Evolutionary conservation across 2,888 invertebrate genomes (phyloP), one percentile per base, ranked within the genome.

Genomic region (Tyria jacobaeae): DNA sequence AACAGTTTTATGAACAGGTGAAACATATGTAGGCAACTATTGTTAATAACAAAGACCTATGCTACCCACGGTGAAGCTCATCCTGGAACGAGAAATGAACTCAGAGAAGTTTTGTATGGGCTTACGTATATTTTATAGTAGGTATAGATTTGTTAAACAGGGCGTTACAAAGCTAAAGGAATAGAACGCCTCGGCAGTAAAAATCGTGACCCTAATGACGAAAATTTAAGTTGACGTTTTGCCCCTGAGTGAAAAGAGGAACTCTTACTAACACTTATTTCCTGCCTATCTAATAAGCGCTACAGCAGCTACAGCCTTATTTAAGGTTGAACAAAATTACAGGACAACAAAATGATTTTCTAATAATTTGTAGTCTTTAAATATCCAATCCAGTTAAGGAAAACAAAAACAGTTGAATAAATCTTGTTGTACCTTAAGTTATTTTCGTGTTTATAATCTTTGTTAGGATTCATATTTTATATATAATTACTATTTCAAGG

Each of bases 401-500:
- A 31, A 7, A 31, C 27, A 6, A 3, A 6, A 44, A 21, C 21
- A 12, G 12, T 21, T 12, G 44, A 12, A 21, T 21, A 12, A 12
- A 21, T 17, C 21, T 37, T 37, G 7, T 51, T 49, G n/a, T 34
- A 51, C 51, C 31, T 50, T 57, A 6, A 41, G 31, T 47, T 12
- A 27, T 41, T 27, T 49, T 7, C 37, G 15, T 25, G n/a, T 53
- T 41, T 27, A 54, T n/a, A 25, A 53, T 25, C 53, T 53, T n/a
- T 39, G 58, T 21, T 15, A n/a, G 27, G 63, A 57, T 35, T 47
- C 37, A 60, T 57, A 63, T 62, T 60, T 44, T 57, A 61, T 57
- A 54, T 64, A 21, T 64, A 59, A 68, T 60, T 69, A 68, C 39
- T 55, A 60, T 49, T 54, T 71, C 71, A 71, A 75, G 71, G 73